Conservation (phyloP, 2,113 vertebrate genomes). For the Seriola rivoliana region DNA sequence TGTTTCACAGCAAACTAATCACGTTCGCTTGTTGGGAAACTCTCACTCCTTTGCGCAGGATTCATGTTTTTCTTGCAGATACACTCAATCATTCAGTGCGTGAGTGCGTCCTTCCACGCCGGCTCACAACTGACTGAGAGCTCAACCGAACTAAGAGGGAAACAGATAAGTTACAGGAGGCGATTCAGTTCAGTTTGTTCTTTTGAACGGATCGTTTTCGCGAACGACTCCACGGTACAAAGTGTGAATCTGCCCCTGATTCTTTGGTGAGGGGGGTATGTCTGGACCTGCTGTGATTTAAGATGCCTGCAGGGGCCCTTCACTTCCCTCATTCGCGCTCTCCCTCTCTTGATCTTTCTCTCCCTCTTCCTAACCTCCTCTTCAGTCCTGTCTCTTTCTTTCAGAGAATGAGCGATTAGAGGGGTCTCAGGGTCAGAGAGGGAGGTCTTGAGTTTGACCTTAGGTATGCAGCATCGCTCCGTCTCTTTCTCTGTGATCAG, state of each 20-base stretch:
- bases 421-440: constrained; percentile 58
- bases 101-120: no score
- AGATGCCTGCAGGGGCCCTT: constrained; percentile 66
- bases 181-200: no score
- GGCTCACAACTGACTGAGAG: no score
- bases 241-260: constrained; percentile 55
- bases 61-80: no score
- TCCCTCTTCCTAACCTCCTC: constrained; percentile 44
- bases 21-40: no score
- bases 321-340: constrained; percentile 41
- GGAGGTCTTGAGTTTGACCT: constrained; percentile 62
- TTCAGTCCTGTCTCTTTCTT: constrained; percentile 52
- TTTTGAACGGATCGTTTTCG: no score
- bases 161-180: no score
- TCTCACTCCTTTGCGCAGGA: no score
- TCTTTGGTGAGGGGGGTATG: constrained; percentile 68
- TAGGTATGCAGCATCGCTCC: constrained; percentile 52
- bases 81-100: no score
- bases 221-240: constrained; percentile 1
- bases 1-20: no score
- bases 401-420: constrained; percentile 66
- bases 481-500: constrained; percentile 48
- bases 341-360: constrained; percentile 52
- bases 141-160: no score
- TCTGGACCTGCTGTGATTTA: constrained; percentile 75